Evolutionary conservation across 2,113 vertebrate genomes (phyloP), one percentile per base, ranked within the genome.

Genomic region (Melanerpes formicivorus): DNA sequence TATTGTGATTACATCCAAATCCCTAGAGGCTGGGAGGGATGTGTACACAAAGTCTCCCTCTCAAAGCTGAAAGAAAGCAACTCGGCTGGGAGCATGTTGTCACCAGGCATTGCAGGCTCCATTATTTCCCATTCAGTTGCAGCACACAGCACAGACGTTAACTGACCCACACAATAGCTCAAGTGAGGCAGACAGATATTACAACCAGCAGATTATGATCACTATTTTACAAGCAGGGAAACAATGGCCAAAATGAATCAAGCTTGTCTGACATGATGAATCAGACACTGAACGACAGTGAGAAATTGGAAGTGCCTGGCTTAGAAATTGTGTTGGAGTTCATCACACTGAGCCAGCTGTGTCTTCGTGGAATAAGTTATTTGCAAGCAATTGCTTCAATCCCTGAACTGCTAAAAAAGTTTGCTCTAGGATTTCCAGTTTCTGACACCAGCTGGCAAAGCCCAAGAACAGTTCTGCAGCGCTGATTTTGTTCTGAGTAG

Each of bases 231-330:
- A 88, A 72, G 73, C 1, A 0, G 17, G 26, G 54, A 72, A 78
- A 94, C 90, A 95, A 94, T 34, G 83, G 76, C 65, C 66, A 90
- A 79, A 81, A 91, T 65, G 58, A 95, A 82, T 84, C 48, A 90
- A 91, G 83, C 77, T 54, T 80, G 80, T 58, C 82, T 95, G 93
- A 94, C 66, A 40, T 16, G 65, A 95, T 90, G 88, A 91, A 74
- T 94, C 88, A 93, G 88, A 77, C 32, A 75, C 78, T 78, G 65
- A 85, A 77, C 2, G 29, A 54, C 2, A 93, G 62, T 21, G 62
- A 91, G 62, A 80, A 87, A 83, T 8, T 62, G 63, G 64, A 83
- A 92, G 40, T 18, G 74, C 42, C 89, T 91, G 64, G 30, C 27
- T 80, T 71, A 74, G 72, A 67, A 82, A 66, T 79, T 54, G 54